Evolutionary conservation across 2,113 vertebrate species (phyloP), one percentile per base, ranked within the genome.

Genomic region (Irena cyanogastra): DNA sequence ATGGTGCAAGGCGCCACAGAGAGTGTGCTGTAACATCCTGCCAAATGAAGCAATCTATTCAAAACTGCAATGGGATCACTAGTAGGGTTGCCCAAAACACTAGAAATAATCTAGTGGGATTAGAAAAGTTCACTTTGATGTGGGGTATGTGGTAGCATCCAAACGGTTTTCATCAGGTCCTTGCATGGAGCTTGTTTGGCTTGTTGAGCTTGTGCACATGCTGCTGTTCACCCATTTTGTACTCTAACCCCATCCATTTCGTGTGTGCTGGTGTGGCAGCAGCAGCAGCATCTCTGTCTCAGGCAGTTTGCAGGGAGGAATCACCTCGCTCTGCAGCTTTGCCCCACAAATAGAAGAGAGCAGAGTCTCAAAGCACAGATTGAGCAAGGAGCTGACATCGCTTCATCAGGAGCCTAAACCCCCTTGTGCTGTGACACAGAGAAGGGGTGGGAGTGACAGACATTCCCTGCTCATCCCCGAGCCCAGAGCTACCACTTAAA

Each of bases 401-500:
- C 45, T 75, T 83, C 83, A 47, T 30, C 11, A 5, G 69, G 72
- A 94, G 42, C 47, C 76, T 69, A 5, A 82, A 79, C 9, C 77
- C 82, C 93, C 89, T 76, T 50, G 52, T 86, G 57, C 44, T 3
- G 13, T 27, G 44, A 66, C 66, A 57, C 65, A 59, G 90, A 49
- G 50, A 70, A 66, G 45, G 30, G 31, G 20, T 71, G 56, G 59
- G 56, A 77, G 72, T 65, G 59, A 64, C 39, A 15, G 26, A 74
- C 35, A 0, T 92, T 81, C 84, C 77, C 57, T 79, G 68, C 78
- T 91, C 90, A 77, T 78, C 86, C 76, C 49, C 0, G 0, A 92
- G 69, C 72, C 87, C 95, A 94, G 68, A 95, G 82, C 89, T 79
- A 93, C 94, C 96, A 63, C 92, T 53, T 96, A 77, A 97, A 97